These are phyloP conservation scores for Myrmecobius fasciatus DNA, from an alignment of 2,113 vertebrate genomes.

Conservation along the genomic window DNA sequence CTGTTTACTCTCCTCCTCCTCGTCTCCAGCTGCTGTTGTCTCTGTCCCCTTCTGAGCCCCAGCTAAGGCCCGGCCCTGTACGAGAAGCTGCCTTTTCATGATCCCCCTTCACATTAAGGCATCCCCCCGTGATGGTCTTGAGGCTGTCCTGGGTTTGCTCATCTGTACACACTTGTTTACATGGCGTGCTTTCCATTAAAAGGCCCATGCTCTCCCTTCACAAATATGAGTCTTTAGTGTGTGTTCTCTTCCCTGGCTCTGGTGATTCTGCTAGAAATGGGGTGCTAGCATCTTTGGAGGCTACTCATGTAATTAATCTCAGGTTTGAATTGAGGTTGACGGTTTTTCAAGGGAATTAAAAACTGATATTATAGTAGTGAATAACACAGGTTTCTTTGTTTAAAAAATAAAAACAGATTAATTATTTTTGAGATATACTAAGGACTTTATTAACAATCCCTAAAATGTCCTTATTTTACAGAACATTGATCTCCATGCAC, in stretches of 20 bases:
- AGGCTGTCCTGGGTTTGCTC: neutral
- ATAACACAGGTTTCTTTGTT: neutral
- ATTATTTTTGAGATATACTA: neutral
- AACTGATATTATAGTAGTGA: neutral
- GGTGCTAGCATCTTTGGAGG: too few species aligned
- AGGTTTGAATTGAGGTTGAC: neutral
- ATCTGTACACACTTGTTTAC: neutral
- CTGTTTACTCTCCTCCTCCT: neutral
- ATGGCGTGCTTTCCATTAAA: neutral
- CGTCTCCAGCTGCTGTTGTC: neutral
- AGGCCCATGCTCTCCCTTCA: too few species aligned
- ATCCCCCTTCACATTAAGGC: neutral
- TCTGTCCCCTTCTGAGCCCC: neutral
- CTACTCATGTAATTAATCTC: conserved; percentile 2
- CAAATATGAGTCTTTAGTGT: too few species aligned
- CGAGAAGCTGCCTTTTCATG: neutral
- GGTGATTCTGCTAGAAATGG: too few species aligned
- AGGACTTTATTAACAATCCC: neutral
- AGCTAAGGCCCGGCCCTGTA: neutral
- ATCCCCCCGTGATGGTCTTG: neutral
- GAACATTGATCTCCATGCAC: conserved; percentile 98
- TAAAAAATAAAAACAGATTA: conserved; percentile 11
- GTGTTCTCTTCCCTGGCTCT: too few species aligned
- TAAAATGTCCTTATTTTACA: conserved; percentile 80
- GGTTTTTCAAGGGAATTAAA: conserved; percentile 4